Conservation (phyloP, 2,888 invertebrate genomes). For the Gibbula magus region DNA sequence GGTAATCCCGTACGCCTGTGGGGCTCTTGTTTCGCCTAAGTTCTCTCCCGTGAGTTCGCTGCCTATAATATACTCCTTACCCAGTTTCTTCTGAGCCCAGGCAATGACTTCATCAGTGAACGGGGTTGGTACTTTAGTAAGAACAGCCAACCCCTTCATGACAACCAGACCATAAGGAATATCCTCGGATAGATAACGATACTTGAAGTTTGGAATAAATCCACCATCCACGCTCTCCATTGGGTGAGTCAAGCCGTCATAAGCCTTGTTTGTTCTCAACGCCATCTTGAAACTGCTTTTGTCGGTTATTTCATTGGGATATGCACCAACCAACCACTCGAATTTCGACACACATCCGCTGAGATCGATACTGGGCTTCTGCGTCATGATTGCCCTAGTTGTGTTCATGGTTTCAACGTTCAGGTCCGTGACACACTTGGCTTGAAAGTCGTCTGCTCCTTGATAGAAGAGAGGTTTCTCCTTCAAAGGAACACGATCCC, state of each 20-base stretch:
- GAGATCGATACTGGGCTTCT: background rate
- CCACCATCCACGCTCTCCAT: conserved; percentile 52
- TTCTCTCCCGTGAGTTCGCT: conserved; percentile 55
- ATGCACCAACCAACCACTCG: conserved; percentile 54
- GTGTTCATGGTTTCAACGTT: conserved; percentile 51
- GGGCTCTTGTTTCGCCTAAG: conserved; percentile 52
- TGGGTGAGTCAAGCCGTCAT: conserved; percentile 57
- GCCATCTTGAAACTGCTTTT: conserved; percentile 42
- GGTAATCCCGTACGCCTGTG: conserved; percentile 57
- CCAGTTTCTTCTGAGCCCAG: conserved; percentile 59
- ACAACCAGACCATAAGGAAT: conserved; percentile 62
- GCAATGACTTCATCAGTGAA: conserved; percentile 54
- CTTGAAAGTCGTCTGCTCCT: conserved; percentile 55
- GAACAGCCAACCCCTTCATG: conserved; percentile 58
- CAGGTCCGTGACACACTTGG: conserved; percentile 48
- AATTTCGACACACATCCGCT: background rate
- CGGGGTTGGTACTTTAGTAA: conserved; percentile 57
- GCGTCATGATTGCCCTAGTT: background rate
- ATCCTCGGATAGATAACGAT: conserved; percentile 61
- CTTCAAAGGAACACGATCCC: conserved; percentile 52
- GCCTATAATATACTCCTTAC: conserved; percentile 57
- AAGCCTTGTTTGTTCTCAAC: conserved; percentile 57
- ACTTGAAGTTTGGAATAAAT: conserved; percentile 58
- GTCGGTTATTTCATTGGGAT: conserved; percentile 51
- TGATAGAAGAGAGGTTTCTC: conserved; percentile 62